Evolutionary conservation across 2,888 invertebrate species (phyloP).

Genomic region (Melanargia galathea): DNA sequence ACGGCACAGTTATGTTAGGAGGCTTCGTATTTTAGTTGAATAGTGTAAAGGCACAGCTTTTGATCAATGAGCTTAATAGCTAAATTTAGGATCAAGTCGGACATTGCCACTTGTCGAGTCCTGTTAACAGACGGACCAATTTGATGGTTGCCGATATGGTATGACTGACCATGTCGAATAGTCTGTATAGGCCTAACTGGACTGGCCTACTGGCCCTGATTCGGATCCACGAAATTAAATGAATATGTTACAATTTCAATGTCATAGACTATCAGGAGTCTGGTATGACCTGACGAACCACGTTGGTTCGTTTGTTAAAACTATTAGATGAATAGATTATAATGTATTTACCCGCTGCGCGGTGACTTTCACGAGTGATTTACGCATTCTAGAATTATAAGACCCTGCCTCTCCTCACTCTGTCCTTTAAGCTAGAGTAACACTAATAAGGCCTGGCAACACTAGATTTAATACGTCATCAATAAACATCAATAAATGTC

Average conservation of each 20-base stretch:
- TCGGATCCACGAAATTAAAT: neutral
- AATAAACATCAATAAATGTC: no score
- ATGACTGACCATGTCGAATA: neutral
- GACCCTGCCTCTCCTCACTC: slow-evolving; percentile 50
- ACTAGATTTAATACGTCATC: no score
- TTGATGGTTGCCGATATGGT: neutral
- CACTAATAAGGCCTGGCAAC: no score
- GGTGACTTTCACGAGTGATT: slow-evolving; percentile 58
- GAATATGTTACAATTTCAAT: no score
- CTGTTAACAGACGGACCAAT: slow-evolving; percentile 1
- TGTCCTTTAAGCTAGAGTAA: slow-evolving; percentile 25
- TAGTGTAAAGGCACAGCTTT: slow-evolving; percentile 37
- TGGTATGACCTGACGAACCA: neutral
- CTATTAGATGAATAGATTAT: slow-evolving; percentile 48
- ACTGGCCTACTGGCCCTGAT: neutral
- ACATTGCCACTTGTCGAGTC: slow-evolving; percentile 37
- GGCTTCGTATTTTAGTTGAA: slow-evolving; percentile 30
- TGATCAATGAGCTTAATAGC: slow-evolving; percentile 46
- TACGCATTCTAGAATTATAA: slow-evolving; percentile 64
- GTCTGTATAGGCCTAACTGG: neutral
- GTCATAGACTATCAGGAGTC: no score
- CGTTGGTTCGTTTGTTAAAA: neutral
- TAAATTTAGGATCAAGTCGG: slow-evolving; percentile 37
- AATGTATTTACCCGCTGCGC: slow-evolving; percentile 44
- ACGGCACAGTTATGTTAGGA: slow-evolving; percentile 16